These are phyloP conservation scores for Tetramorium bicarinatum DNA, from an alignment of 2,888 invertebrate species.

Conservation along the genomic window DNA sequence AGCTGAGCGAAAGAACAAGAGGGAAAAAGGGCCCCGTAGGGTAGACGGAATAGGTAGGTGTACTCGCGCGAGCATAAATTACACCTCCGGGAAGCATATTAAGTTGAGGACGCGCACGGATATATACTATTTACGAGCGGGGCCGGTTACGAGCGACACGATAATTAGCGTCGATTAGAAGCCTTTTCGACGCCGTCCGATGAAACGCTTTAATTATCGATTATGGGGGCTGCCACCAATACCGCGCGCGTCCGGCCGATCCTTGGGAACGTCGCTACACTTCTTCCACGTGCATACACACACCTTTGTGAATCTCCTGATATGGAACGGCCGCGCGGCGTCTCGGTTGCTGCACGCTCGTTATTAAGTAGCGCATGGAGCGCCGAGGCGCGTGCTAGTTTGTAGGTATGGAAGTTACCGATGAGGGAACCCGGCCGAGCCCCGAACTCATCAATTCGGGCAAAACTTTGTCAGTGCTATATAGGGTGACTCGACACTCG, in stretches of 20 bases:
- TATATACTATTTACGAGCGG: constrained; percentile 51
- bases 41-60: constrained; percentile 22
- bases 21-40: neutral
- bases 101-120: constrained; percentile 53
- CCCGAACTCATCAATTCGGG: constrained; percentile 51
- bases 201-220: constrained; percentile 58
- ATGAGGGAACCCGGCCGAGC: constrained; percentile 35
- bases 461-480: constrained; percentile 34
- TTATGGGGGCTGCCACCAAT: constrained; percentile 36
- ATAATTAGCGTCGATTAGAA: constrained; percentile 59
- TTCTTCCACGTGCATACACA: neutral
- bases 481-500: constrained; percentile 36
- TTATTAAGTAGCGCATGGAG: constrained; percentile 49
- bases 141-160: constrained; percentile 23
- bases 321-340: constrained; percentile 12
- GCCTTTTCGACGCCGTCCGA: constrained; percentile 49
- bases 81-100: constrained; percentile 51
- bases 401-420: constrained; percentile 41
- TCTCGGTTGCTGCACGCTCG: constrained; percentile 44
- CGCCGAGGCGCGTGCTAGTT: constrained; percentile 43
- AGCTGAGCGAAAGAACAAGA: constrained; percentile 51
- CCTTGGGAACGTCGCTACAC: constrained; percentile 7
- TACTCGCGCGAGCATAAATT: constrained; percentile 58
- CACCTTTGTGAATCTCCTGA: constrained; percentile 37
- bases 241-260: neutral